Evolutionary conservation across 2,797 vertebrate species (phyloP), one percentile per base, ranked within the genome.

Genomic region (Darevskia mixta): DNA sequence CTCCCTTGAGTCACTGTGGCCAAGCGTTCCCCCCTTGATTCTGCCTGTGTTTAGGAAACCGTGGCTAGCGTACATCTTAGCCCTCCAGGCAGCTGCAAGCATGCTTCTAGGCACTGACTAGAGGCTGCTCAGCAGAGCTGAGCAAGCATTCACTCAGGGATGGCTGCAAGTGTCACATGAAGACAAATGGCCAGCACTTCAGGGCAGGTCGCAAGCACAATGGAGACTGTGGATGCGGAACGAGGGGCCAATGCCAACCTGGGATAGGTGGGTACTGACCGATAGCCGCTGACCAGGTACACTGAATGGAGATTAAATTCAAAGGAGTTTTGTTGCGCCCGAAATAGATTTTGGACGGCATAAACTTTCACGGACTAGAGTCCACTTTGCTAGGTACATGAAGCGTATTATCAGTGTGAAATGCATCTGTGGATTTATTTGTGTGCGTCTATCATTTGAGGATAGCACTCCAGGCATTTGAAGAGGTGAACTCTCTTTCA

Each of bases 91-190:
- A 66, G 69, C 77, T 80, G n/a, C 41, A 23, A 66, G 77, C 78
- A 27, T 41, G 79, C 69, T 83, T 76, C 61, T 76, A 38, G 78
- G 71, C 78, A 89, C 29, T 81, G 78, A 13, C 71, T 81, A 45
- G 83, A 41, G 9, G 38, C 11, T 6, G 25, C 75, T 79, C n/a
- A 67, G 6, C 17, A 18, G 71, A 75, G 25, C 58, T 73, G 29
- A 85, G 83, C 18, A n/a, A 85, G 69, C 41, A 38, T 85, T 80
- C 49, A 73, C 69, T 67, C n/a, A 80, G 69, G 55, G 69, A 58
- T 58, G n/a, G 58, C 17, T 43, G 71, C 41, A 49, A 83, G n/a
- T 5, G 5, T 27, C 49, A 49, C 61, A 35, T 17, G 20, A 41
- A n/a, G 41, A 55, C n/a, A 73, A 69, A 27, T 32, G 67, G 35